Conservation (phyloP, 2,888 invertebrate species). For the Gibbula magus region DNA sequence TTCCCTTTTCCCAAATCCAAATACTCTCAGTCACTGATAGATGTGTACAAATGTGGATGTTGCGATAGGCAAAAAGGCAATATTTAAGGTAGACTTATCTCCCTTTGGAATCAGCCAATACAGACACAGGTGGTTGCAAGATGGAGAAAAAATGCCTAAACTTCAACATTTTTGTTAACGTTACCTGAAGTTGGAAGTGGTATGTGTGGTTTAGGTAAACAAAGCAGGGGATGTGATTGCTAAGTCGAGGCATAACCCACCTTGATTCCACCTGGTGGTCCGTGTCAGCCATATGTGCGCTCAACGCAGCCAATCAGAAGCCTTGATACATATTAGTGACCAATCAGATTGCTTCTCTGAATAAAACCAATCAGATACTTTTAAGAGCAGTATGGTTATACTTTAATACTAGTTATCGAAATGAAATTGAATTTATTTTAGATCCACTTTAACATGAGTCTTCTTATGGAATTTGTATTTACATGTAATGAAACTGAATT, state of each 20-base stretch:
- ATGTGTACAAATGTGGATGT: not conserved
- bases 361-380: not conserved
- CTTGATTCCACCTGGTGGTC: not conserved
- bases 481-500: not conserved
- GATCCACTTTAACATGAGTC: too few relatives aligned
- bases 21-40: constrained; percentile 4
- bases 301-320: not conserved
- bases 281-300: not conserved
- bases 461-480: not conserved
- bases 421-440: not conserved
- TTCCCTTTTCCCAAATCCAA: not conserved
- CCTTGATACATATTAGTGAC: not conserved
- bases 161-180: constrained; percentile 8
- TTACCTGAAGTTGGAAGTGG: constrained; percentile 4
- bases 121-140: not conserved
- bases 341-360: not conserved
- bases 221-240: not conserved
- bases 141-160: not conserved
- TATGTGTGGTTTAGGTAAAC: constrained; percentile 1
- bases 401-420: not conserved
- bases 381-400: not conserved
- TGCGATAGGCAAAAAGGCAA: not conserved
- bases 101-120: constrained; percentile 15
- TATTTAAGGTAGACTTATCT: constrained; percentile 13
- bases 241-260: not conserved